These are phyloP conservation scores for Engraulis encrasicolus DNA, from an alignment of 2,113 vertebrate genomes.

Conservation along the genomic window DNA sequence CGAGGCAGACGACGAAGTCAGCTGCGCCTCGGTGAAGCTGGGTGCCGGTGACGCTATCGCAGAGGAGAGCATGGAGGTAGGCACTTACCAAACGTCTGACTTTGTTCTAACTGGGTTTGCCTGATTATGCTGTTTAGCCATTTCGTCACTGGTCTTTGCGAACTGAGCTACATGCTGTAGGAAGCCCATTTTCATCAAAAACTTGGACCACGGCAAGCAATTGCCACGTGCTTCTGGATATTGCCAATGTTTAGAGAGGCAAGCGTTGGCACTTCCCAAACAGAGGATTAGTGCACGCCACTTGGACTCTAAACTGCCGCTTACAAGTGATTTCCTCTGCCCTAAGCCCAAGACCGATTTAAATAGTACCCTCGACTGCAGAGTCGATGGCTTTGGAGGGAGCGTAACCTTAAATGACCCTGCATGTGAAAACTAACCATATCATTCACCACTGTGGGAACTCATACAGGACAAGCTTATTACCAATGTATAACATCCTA, in stretches of 20 bases:
- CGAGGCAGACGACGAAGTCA: slow-evolving; percentile 84
- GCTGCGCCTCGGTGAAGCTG: slow-evolving; percentile 82
- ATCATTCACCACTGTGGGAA: no score
- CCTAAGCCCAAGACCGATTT: slow-evolving; percentile 8
- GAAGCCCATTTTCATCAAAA: neutral
- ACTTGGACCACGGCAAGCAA: neutral
- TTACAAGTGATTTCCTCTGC: neutral
- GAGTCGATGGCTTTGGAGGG: neutral
- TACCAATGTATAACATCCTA: no score
- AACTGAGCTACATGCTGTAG: neutral
- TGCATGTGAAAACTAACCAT: no score
- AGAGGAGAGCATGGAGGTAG: slow-evolving; percentile 90
- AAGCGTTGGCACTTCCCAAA: neutral
- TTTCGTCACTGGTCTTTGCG: neutral
- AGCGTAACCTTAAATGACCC: no score
- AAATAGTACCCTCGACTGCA: slow-evolving; percentile 11
- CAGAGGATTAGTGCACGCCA: neutral
- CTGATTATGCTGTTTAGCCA: neutral
- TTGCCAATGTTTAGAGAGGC: neutral
- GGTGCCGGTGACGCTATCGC: slow-evolving; percentile 91
- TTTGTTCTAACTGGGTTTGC: no score
- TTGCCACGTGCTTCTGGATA: neutral
- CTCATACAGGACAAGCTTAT: no score
- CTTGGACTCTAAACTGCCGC: slow-evolving; percentile 2
- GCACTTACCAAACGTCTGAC: neutral